Base-by-base conservation (phyloP, 2,113 vertebrate genomes). In the Eubucco bourcierii region DNA sequence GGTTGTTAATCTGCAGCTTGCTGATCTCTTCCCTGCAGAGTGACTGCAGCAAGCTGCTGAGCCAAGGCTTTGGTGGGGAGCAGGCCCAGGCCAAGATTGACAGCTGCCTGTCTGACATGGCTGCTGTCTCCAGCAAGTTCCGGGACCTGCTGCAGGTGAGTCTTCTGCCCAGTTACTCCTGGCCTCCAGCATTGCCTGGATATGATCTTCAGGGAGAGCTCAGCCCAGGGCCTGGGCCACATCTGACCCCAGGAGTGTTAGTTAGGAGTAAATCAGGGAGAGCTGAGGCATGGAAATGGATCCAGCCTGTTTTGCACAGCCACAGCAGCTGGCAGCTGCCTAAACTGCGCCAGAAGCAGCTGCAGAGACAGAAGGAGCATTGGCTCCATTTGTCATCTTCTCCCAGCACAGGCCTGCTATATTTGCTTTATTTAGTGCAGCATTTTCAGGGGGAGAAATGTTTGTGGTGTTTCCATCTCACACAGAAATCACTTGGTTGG, bases 61-160 rank as follows among this genome's bases (percentile, higher is more conserved):
- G 87, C 95, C 99, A 99, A 84, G 98, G 98, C 25, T 95, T 98
- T 0, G 98, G 98, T 66, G 99, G 99, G 1, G 98, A 98, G 28
- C 99, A 99, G 31, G 98, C 98, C 0, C 98, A 98, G 88, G 98
- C 98, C 90, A 99, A 99, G 97, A 99, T 99, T 67, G 99, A 99
- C 90, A 99, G 99, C 97, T 99, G 99, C 95, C 97, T 99, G 78
- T 98, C 98, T 0, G 99, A 99, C 95, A 97, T 99, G 81, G 98
- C 98, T 60, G 98, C 98, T 0, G 98, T 99, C 37, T 99, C 99
- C 63, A 97, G 96, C 97, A 99, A 99, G 94, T 99, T 99, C 93
- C 98, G 98, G 76, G 99, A 99, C 94, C 98, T 99, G 59, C 96
- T 99, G 77, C 99, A 99, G 99, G 99, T 99, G 90, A 97, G 97